These are phyloP conservation scores for Channa argus DNA, from an alignment of 2,113 vertebrate species.

Conservation along the genomic window DNA sequence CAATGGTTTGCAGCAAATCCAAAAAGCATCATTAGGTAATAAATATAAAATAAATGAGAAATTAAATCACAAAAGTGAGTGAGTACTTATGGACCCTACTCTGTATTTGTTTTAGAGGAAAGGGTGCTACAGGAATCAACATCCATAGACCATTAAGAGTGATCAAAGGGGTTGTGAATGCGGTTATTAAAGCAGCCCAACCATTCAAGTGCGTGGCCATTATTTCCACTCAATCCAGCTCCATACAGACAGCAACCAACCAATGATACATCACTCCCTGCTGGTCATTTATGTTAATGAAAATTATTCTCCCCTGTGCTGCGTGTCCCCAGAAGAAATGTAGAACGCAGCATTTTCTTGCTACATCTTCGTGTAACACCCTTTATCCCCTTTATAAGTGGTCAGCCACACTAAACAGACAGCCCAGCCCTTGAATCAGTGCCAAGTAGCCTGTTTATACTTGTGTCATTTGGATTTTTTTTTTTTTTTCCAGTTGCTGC, in stretches of 20 bases:
- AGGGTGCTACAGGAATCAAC: conserved; percentile 6
- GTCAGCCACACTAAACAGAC: conserved; percentile 45
- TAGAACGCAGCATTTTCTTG: conserved; percentile 19
- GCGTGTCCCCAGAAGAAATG: conserved; percentile 12
- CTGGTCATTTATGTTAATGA: conserved; percentile 59
- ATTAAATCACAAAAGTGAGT: neutral
- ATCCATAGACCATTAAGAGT: neutral
- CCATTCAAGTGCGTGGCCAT: conserved; percentile 12
- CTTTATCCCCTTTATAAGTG: conserved; percentile 10
- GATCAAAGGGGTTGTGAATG: conserved; percentile 21
- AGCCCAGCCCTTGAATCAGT: conserved; percentile 1
- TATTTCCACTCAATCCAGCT: conserved; percentile 8
- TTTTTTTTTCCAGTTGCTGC: conserved; percentile 45
- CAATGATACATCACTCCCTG: conserved; percentile 62
- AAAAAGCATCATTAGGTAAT: neutral
- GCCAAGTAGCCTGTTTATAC: conserved; percentile 63
- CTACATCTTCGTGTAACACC: conserved; percentile 11
- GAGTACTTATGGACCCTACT: neutral
- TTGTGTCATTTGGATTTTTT: conserved; percentile 35
- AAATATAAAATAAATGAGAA: neutral
- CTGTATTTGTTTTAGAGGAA: conserved; percentile 6
- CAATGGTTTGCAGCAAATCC: neutral
- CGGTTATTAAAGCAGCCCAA: neutral
- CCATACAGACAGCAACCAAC: neutral
- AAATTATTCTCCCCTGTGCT: conserved; percentile 17